phyloP scores from a whole-genome alignment of 2,113 vertebrate genomes.

The Phainopepla nitens region DNA sequence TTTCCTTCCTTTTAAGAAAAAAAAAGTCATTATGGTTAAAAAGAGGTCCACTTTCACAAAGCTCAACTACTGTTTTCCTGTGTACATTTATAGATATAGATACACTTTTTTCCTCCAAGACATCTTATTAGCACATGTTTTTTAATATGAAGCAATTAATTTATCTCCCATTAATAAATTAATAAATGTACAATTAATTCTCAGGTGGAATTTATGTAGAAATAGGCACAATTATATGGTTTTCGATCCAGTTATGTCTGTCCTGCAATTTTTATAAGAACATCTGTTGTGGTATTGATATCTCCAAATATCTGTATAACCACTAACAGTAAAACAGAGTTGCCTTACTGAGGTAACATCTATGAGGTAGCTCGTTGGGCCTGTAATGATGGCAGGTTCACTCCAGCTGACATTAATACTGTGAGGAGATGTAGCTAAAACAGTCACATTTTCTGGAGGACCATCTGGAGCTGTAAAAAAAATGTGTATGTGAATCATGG shows the following conservation, averaged over 20 bases:
- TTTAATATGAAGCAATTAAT: neutral
- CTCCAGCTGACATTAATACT: conserved; percentile 85
- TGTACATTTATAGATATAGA: neutral
- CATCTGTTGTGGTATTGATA: neutral
- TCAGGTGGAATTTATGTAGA: neutral
- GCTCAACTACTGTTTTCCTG: neutral
- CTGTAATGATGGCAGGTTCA: conserved; percentile 83
- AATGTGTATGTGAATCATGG: neutral
- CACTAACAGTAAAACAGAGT: neutral
- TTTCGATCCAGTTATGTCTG: neutral
- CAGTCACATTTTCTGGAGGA: conserved; percentile 82
- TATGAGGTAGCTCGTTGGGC: conserved; percentile 89
- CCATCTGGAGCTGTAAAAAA: conserved; percentile 82
- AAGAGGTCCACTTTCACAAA: neutral
- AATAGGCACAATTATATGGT: neutral
- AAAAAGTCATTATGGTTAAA: neutral
- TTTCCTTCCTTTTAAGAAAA: neutral
- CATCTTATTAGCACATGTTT: neutral
- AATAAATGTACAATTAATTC: neutral
- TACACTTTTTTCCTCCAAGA: neutral
- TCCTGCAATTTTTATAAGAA: neutral
- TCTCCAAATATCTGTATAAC: neutral
- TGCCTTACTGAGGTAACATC: conserved; percentile 78
- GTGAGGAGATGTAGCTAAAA: conserved; percentile 77
- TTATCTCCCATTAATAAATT: neutral